Evolutionary conservation across 1,140 invertebrate genomes (phyloP).

Genomic region (Halyomorpha halys): DNA sequence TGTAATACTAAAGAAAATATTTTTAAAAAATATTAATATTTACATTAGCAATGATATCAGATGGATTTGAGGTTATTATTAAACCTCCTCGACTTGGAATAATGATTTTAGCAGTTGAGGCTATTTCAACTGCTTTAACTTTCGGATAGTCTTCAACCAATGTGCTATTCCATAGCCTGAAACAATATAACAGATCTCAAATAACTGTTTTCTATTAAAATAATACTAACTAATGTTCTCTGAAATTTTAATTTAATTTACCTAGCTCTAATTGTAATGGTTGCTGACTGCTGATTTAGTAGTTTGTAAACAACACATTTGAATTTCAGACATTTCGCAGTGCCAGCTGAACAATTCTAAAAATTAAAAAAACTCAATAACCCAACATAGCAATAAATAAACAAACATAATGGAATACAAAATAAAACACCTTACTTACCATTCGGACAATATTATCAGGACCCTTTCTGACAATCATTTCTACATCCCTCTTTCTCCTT

Average conservation of each 20-base stretch:
- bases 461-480: conserved; percentile 48
- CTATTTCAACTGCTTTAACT: conserved; percentile 71
- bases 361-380: conserved; percentile 33
- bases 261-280: conserved; percentile 66
- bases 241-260: conserved; percentile 31
- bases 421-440: not conserved
- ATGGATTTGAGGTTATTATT: conserved; percentile 54
- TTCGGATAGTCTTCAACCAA: conserved; percentile 75
- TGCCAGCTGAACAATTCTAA: conserved; percentile 65
- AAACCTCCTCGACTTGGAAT: conserved; percentile 52
- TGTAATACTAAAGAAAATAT: not conserved
- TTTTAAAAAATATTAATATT: conserved; percentile 31
- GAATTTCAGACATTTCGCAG: conserved; percentile 79
- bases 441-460: conserved; percentile 25
- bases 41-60: conserved; percentile 52
- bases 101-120: conserved; percentile 60
- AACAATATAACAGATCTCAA: conserved; percentile 25
- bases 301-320: conserved; percentile 68
- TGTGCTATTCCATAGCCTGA: conserved; percentile 79
- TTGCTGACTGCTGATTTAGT: conserved; percentile 56
- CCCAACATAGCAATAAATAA: not conserved
- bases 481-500: conserved; percentile 49
- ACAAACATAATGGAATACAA: not conserved
- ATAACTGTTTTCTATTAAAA: not conserved
- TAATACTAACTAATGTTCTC: not conserved